Base-by-base conservation (phyloP, 2,113 vertebrate species). In the Lampris megalopsis region DNA sequence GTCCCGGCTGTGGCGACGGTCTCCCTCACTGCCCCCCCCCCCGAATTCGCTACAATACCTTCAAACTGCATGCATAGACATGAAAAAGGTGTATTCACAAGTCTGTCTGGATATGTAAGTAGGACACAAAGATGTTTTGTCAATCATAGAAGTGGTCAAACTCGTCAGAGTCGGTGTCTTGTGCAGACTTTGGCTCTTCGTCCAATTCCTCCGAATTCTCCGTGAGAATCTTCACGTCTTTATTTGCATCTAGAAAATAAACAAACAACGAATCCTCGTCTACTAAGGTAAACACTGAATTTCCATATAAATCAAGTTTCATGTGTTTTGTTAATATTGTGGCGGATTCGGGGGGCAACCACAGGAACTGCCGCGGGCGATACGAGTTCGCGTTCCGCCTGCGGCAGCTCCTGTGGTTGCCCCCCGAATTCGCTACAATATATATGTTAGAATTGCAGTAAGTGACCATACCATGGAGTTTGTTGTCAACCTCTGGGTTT, bases 101-200 rank as follows among this genome's bases (percentile, higher is more conserved):
- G 24, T 24, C 24, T 24, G 24, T 24, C n/a, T n/a, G 24, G 24
- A 24, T 24, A 24, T 24, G 24, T 24, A 24, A 24, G 24, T 24
- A 24, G 24, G 24, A 24, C 24, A 24, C 24, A 24, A 24, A 24
- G 24, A 0, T 7, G 43, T 49, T 3, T 2, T 50, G 79, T 92
- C 48, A 93, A 75, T 92, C 89, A 61, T 93, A 95, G 73, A 95
- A 95, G 73, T 92, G 57, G 73, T 94, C 92, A 79, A 89, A 93
- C 73, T 93, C 92, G 58, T 93, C 91, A 5, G 92, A 88, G 72
- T 92, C 85, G 3, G 61, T 80, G 1, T n/a, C 71, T 0, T 73
- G 49, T 1, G 82, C 67, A 0, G 43, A 48, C 48, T 66, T 54
- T 5, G 57, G 24, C 0, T 66, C 58, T 63, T 36, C 58, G 45